phyloP scores from a whole-genome alignment of 2,113 vertebrate species.

The Clarias batrachus region DNA sequence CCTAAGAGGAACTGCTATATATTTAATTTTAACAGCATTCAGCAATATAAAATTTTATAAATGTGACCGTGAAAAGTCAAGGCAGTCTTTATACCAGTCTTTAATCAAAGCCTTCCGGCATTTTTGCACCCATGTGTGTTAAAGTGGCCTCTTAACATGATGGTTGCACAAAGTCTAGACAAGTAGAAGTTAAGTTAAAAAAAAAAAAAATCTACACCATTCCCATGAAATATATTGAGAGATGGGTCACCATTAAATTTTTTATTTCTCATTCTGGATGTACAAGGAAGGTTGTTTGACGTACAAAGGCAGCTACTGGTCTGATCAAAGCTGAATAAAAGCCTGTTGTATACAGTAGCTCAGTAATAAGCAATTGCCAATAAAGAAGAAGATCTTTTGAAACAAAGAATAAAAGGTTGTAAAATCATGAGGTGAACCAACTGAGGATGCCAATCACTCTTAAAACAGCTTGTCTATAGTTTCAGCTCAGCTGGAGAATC shows the following conservation, averaged over 20 bases:
- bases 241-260: background rate
- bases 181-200: background rate
- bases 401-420: background rate
- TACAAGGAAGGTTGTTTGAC: background rate
- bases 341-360: background rate
- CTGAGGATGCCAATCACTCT: background rate
- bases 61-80: background rate
- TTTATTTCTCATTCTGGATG: background rate
- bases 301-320: background rate
- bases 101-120: background rate
- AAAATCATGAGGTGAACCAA: background rate
- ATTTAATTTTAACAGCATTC: background rate
- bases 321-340: background rate
- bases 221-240: background rate
- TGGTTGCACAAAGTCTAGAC: background rate
- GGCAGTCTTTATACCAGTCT: background rate
- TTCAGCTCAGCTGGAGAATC: background rate
- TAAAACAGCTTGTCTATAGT: background rate
- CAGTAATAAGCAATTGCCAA: background rate
- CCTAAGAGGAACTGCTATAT: background rate
- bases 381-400: background rate
- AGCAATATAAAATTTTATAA: background rate
- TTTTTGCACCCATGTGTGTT: background rate
- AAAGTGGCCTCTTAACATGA: background rate
- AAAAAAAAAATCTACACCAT: background rate